Percentiles rank a stretch among this genome's conserved stretches.
These are phyloP conservation scores for Sebastes matsubarae DNA, from an alignment of 2,797 vertebrate species.

Conservation along the genomic window DNA sequence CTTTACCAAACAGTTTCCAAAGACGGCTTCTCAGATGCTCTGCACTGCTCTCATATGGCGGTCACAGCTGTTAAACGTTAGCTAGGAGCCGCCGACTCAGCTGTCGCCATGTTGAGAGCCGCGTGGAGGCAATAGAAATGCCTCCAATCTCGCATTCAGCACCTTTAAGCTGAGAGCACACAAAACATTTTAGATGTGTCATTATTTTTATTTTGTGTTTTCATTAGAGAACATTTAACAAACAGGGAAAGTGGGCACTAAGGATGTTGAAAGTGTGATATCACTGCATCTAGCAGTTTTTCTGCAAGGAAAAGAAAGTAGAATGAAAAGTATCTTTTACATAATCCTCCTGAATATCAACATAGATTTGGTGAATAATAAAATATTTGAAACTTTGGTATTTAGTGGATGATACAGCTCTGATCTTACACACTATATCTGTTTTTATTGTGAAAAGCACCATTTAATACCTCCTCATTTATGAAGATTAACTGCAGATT, in stretches of 20 bases:
- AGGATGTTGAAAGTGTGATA: not conserved
- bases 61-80: too few species aligned
- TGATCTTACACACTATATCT: not conserved
- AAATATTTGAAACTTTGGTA: not conserved
- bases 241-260: not conserved
- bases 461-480: not conserved
- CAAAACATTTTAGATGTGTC: not conserved
- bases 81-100: too few species aligned
- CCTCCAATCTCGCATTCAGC: not conserved
- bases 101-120: not conserved
- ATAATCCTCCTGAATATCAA: not conserved
- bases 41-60: too few species aligned
- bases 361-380: not conserved
- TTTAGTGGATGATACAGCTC: not conserved
- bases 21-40: too few species aligned
- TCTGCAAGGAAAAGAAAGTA: not conserved
- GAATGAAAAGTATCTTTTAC: not conserved
- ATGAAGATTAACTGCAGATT: not conserved
- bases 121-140: not conserved
- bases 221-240: not conserved
- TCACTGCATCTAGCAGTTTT: not conserved
- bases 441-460: not conserved
- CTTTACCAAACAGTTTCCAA: too few species aligned
- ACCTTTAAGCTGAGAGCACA: not conserved
- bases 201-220: not conserved